Percentiles rank a stretch among this genome's conserved stretches.
These are phyloP conservation scores for human (Homo sapiens) DNA, from an alignment of 2,113 vertebrate genomes.

Conservation along the genomic window DNA sequence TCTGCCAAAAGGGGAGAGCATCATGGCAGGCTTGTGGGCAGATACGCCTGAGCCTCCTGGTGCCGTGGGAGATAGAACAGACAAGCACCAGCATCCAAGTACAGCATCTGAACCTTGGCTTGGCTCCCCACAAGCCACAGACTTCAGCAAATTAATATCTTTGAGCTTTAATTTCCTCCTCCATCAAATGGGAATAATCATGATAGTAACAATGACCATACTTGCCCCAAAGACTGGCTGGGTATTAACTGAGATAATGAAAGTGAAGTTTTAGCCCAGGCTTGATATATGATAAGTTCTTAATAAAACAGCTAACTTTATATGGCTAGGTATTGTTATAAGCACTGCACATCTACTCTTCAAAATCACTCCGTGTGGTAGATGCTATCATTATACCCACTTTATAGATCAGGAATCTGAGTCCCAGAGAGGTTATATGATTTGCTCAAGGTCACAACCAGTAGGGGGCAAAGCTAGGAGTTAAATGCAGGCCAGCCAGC, in stretches of 20 bases:
- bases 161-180: not conserved
- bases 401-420: not conserved
- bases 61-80: fast-evolving
- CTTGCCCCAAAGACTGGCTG: too few species aligned
- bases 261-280: not conserved
- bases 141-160: not conserved
- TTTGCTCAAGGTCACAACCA: not conserved
- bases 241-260: too few species aligned
- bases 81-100: fast-evolving
- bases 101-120: not conserved
- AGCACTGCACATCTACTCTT: not conserved
- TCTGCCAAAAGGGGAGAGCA: not conserved
- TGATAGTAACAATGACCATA: not conserved
- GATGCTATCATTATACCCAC: not conserved
- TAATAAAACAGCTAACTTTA: not conserved
- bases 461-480: not conserved
- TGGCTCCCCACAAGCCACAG: not conserved
- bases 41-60: not conserved
- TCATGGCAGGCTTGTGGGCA: fast-evolving
- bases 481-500: not conserved
- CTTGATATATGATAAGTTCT: not conserved
- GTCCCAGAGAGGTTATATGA: not conserved
- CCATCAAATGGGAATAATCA: too few species aligned
- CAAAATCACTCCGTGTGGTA: not conserved
- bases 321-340: not conserved